These are phyloP conservation scores for Cabera pusaria DNA, from an alignment of 2,888 invertebrate genomes.

Conservation along the genomic window DNA sequence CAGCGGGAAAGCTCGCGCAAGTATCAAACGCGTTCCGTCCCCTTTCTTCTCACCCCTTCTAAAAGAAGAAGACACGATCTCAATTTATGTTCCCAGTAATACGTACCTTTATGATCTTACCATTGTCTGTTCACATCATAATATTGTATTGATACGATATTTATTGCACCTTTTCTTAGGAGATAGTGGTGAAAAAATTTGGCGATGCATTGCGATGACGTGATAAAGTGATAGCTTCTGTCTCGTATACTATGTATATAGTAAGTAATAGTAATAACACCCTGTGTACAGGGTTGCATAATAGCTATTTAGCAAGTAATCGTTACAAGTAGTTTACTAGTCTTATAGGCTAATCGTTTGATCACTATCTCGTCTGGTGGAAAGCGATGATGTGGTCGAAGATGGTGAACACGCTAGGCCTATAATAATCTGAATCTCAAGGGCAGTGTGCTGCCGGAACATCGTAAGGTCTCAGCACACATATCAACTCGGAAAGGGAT, in stretches of 20 bases:
- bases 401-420: too few species aligned
- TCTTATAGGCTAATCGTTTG: too few species aligned
- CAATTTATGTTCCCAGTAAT: conserved; percentile 75
- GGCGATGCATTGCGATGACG: conserved; percentile 2
- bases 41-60: conserved; percentile 55
- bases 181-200: conserved; percentile 3
- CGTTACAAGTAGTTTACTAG: too few species aligned
- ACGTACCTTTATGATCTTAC: conserved; percentile 52
- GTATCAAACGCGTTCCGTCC: conserved; percentile 41
- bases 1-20: conserved; percentile 26
- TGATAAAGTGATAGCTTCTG: not conserved
- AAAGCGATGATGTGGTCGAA: too few species aligned
- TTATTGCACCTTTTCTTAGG: conserved; percentile 48
- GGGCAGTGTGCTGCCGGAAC: too few species aligned
- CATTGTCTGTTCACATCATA: conserved; percentile 67
- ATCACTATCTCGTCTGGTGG: too few species aligned
- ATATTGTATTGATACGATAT: conserved; percentile 73
- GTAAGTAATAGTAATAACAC: too few species aligned
- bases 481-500: too few species aligned
- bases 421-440: too few species aligned
- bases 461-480: too few species aligned
- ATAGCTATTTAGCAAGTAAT: too few species aligned
- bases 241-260: not conserved
- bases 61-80: conserved; percentile 47
- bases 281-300: too few species aligned